Base-by-base conservation (phyloP, 2,113 vertebrate species). In the Ictalurus punctatus region DNA sequence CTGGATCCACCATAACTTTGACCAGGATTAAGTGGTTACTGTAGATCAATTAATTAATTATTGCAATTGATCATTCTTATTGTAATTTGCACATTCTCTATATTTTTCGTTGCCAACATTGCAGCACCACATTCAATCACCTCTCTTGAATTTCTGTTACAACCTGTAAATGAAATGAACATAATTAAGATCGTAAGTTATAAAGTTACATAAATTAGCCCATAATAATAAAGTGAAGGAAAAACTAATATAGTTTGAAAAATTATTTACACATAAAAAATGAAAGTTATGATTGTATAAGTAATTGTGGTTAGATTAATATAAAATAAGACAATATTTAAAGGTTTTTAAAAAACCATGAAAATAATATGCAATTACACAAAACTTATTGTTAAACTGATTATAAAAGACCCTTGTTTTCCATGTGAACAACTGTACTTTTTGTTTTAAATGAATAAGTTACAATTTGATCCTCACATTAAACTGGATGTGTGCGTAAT, bases 401-500 rank as follows among this genome's bases (percentile, higher is more conserved):
- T 59, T 59, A 61, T 4, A 82, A 59, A 58, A 82, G 44, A 58
- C 17, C 7, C 12, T 30, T 58, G 27, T n/a, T 54, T 82, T 30
- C 27, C n/a, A 59, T 58, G 59, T 30, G 16, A 48, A 52, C 12
- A 52, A 80, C 1, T 54, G 48, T 9, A 81, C 4, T 52, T 52
- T 63, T 79, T 86, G 8, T 16, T 81, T 81, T 34, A 12, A 79
- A 44, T 65, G 6, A 90, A 59, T 61, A 34, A 54, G 30, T 16
- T 19, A 58, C n/a, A 78, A 87, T 0, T 67, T 63, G 14, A 48
- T 71, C 93, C 95, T 78, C 93, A 97, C 97, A 0, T 97, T 95
- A 91, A 98, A 97, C 90, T 94, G 96, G 94, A 97, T 96, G 92
- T 97, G 96, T 2, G 97, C 96, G 4, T 97, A 96, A 88, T 96